These are phyloP conservation scores for Pseudochirops cupreus DNA, from an alignment of 2,797 vertebrate genomes.

Conservation along the genomic window DNA sequence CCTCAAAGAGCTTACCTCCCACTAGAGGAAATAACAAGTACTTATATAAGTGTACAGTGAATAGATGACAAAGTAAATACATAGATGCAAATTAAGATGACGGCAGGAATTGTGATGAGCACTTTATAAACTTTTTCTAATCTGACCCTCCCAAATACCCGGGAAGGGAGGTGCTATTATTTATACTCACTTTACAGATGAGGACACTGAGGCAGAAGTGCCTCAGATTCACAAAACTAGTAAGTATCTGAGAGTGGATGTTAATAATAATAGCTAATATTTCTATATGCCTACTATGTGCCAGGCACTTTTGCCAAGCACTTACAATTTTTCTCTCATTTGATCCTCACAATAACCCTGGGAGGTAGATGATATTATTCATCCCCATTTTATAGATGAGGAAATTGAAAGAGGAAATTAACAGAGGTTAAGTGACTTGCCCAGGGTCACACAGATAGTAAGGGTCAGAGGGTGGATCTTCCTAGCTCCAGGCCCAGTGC, in stretches of 20 bases:
- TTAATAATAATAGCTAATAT: background rate
- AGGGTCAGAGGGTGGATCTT: background rate
- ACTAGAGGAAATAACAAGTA: background rate
- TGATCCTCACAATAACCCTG: background rate
- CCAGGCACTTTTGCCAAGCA: background rate
- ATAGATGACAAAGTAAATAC: background rate
- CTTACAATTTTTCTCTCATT: background rate
- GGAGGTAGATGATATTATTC: background rate
- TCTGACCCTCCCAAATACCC: background rate
- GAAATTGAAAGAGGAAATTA: background rate
- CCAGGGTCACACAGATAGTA: background rate
- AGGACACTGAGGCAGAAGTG: background rate
- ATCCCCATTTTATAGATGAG: background rate
- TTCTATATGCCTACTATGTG: background rate
- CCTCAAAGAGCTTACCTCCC: background rate
- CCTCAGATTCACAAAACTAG: background rate
- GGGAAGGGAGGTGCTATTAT: background rate
- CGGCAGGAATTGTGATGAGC: background rate
- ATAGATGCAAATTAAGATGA: background rate
- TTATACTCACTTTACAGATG: background rate
- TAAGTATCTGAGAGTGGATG: background rate
- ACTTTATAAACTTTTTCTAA: background rate
- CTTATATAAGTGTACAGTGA: background rate
- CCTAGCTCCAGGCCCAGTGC: background rate
- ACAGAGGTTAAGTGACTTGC: background rate